Conservation (phyloP, 2,113 vertebrate genomes). For the Heterocephalus glaber region DNA sequence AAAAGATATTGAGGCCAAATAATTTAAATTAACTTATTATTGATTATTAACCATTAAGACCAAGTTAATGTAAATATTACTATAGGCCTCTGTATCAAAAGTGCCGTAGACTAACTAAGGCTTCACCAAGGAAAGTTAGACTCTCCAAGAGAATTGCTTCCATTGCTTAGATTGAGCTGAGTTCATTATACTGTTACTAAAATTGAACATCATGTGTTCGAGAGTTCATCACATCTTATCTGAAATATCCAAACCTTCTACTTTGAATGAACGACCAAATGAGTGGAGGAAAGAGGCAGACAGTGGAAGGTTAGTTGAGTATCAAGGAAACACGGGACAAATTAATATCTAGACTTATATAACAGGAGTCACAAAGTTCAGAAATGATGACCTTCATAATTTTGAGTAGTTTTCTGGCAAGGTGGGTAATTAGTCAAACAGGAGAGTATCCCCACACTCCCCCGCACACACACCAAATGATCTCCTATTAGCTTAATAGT, state of each 20-base stretch:
- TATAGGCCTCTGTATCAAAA: not conserved
- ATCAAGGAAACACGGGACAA: not conserved
- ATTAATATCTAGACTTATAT: not conserved
- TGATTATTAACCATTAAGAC: not conserved
- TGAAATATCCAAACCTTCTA: constrained; percentile 4
- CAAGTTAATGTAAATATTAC: not conserved
- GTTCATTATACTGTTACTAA: not conserved
- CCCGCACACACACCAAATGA: not conserved
- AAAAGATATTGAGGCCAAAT: not conserved
- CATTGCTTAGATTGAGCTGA: not conserved
- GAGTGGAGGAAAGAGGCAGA: not conserved
- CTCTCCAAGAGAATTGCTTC: not conserved
- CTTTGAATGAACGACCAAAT: not conserved
- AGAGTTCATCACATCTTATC: not conserved
- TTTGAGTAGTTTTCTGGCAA: not conserved
- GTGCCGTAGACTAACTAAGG: not conserved
- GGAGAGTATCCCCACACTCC: not conserved
- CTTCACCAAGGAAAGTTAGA: not conserved
- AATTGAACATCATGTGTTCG: not conserved
- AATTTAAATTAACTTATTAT: constrained; percentile 7
- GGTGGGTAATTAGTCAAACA: not conserved
- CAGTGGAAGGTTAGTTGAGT: not conserved
- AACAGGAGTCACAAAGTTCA: not conserved
- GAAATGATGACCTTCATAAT: not conserved
- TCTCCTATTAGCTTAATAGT: not conserved